Base-by-base conservation (phyloP, 2,888 invertebrate species). In the Chaetogeoica ovagalla region DNA sequence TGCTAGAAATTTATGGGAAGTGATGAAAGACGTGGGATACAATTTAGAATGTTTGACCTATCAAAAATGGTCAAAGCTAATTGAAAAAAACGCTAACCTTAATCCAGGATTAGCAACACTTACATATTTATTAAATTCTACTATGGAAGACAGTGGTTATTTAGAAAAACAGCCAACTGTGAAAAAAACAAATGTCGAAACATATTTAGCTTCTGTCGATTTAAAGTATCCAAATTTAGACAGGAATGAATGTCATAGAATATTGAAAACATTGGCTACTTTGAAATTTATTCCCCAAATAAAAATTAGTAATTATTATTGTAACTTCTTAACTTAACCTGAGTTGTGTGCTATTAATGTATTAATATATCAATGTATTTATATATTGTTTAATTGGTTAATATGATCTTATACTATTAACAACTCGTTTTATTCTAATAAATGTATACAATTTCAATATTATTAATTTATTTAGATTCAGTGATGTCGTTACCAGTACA, bases 1-100 rank as follows among this genome's bases (percentile, higher is more conserved):
- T 81, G 15, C 0, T 59, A 84, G 84, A 48, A 55, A 83, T 48
- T 82, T 84, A 48, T 84, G 84, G 84, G 70, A 81, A 63, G 81
- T 83, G 21, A 59, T 84, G 65, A 81, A 82, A n/a, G 73, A 81
- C n/a, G 59, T 82, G 21, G 84, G 84, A 13, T 84, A 84, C 60
- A 66, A 71, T 9, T 79, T 84, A 57, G 62, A 83, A 60, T 57
- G 76, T 15, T 63, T 83, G 11, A 39, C 83, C 11, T 84, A 83
- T 72, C 39, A 81, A 21, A 81, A 83, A 59, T 84, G 84, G 84
- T 75, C 77, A n/a, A 55, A 82, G 39, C 76, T 69, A 21, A 81
- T 84, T 37, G 73, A 82, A 68, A 69, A 62, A n/a, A 68, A 63
- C 66, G 48, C 82, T 30, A 66, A 55, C 39, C 7, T 30, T 39